Conservation (phyloP, 2,888 invertebrate species). For the Tetragnatha montana region DNA sequence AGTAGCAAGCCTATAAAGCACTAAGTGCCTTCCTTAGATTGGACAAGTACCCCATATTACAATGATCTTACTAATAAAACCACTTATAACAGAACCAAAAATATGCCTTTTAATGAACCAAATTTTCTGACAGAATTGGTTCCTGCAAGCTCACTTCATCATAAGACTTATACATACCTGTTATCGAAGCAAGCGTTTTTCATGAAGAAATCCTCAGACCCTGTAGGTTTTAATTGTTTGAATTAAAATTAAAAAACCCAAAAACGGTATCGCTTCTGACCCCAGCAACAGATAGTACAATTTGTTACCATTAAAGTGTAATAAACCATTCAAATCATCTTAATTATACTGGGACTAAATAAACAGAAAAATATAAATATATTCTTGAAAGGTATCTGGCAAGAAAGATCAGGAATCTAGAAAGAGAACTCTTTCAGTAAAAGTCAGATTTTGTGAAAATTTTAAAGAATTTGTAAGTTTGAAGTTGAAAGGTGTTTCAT, state of each 20-base stretch:
- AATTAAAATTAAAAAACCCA: constrained; percentile 18
- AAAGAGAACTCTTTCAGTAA: constrained; percentile 69
- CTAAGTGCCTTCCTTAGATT: too few relatives aligned
- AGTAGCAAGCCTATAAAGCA: too few relatives aligned
- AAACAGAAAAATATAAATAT: constrained; percentile 21
- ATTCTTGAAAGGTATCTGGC: constrained; percentile 24
- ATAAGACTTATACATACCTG: constrained; percentile 58
- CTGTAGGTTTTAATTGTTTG: constrained; percentile 48
- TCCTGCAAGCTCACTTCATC: background rate
- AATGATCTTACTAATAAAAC: too few relatives aligned
- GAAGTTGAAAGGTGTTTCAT: too few relatives aligned
- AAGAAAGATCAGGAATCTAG: constrained; percentile 40
- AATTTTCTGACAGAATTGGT: background rate
- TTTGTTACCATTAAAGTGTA: background rate
- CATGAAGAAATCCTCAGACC: constrained; percentile 36
- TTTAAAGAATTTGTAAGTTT: too few relatives aligned
- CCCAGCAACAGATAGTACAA: constrained; percentile 9
- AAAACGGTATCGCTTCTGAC: constrained; percentile 55
- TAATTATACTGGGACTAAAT: background rate
- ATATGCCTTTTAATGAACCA: too few relatives aligned
- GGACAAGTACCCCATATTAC: too few relatives aligned
- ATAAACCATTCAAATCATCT: constrained; percentile 16
- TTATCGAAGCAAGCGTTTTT: constrained; percentile 17
- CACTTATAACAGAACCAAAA: too few relatives aligned
- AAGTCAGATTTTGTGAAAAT: background rate